phyloP scores from a whole-genome alignment of 2,113 vertebrate genomes.

The Lanius collurio region DNA sequence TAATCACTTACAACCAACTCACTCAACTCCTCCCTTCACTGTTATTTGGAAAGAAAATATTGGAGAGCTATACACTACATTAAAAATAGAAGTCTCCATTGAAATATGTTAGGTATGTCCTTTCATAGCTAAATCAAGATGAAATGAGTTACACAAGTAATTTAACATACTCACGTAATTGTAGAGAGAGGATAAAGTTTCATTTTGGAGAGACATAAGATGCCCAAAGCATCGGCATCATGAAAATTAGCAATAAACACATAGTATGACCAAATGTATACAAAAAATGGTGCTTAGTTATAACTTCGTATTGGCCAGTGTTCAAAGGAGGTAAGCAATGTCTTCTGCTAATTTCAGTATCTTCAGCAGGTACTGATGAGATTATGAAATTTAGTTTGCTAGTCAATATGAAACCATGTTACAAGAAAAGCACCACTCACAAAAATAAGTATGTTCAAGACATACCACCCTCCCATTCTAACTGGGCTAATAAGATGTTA shows the following conservation, averaged over 20 bases:
- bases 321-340: not conserved
- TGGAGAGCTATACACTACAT: not conserved
- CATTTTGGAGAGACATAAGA: not conserved
- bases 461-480: not conserved
- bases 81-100: not conserved
- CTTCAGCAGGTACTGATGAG: not conserved
- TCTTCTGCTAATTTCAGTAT: not conserved
- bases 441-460: not conserved
- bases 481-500: not conserved
- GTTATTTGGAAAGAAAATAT: conserved; percentile 52
- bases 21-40: conserved; percentile 33
- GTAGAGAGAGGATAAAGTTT: not conserved
- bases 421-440: not conserved
- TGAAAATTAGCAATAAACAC: not conserved
- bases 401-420: not conserved
- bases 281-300: not conserved
- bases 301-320: not conserved
- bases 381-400: not conserved
- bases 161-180: not conserved
- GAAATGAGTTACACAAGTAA: not conserved
- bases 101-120: conserved; percentile 25
- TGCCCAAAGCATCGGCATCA: not conserved
- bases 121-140: not conserved
- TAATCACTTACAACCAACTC: conserved; percentile 47
- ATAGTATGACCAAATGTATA: not conserved